Evolutionary conservation across 2,888 invertebrate species (phyloP), one percentile per base, ranked within the genome.

Genomic region (Xestia sexstrigata): DNA sequence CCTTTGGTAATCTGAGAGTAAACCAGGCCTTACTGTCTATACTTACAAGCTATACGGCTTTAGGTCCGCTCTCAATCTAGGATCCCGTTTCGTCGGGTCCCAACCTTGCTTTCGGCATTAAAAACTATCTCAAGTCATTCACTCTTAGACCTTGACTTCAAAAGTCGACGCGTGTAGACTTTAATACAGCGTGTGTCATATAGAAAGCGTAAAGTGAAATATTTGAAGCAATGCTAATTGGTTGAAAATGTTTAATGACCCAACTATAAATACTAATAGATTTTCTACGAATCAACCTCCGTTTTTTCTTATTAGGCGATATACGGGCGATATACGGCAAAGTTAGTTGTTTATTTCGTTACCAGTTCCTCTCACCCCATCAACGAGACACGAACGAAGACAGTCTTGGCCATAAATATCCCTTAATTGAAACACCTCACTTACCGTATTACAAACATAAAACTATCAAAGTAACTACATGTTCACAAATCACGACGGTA

Each of bases 401-500:
- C n/a, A 81, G 15, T 30, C 39, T 60, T 58, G 15, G 15, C 15
- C 26, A 83, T 67, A 75, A 83, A 79, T 75, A 73, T 67, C 15
- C 63, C 39, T 23, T 55, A n/a, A n/a, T n/a, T n/a, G n/a, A 66
- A 71, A 80, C 30, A 76, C 63, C 66, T 70, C 68, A 74, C 70
- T 79, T 62, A 81, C 67, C 55, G 45, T 70, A 65, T 47, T 47
- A 67, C 68, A 74, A 79, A 81, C 85, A 79, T 76, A 79, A 84
- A 82, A 81, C 83, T 87, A 87, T 83, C 79, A 70, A 85, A 77
- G 73, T 78, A 81, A 85, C 58, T 77, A 82, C 79, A 83, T 85
- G 70, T 80, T 85, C 83, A 85, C 91, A 93, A 93, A 93, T 94
- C 92, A 93, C 89, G 88, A 85, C 91, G 89, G 88, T 93, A 94